Base-by-base conservation (phyloP, 2,888 invertebrate genomes). In the Brachynemurus nebulosus region DNA sequence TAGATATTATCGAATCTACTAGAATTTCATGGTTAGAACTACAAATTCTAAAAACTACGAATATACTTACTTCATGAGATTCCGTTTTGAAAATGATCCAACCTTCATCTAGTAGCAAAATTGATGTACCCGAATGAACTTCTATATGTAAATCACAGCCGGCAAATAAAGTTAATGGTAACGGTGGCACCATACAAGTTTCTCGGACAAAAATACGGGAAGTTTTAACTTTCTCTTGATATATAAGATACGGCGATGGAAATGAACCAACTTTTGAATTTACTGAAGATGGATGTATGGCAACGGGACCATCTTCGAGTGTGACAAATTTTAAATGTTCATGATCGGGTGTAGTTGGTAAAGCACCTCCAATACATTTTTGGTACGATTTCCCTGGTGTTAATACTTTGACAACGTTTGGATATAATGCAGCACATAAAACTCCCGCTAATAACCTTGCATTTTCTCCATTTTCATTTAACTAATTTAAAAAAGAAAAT, bases 351-450 rank as follows among this genome's bases (percentile, higher is more conserved):
- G 78, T 74, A 8, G 79, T 72, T 0, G 85, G 81, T 41, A 88
- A 72, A 0, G 86, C 84, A 0, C 86, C 86, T 2, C 75, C 74
- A 0, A 75, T 74, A 57, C 80, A 80, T 59, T 77, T 73, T 55
- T 79, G 73, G 60, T 77, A 86, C 0, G 79, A 78, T 57, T 84
- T 83, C 53, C 82, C 82, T 1, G 86, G 86, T 0, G 83, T 84
- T 40, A 85, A 65, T 6, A 85, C 80, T 67, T 86, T 83, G 0
- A 89, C 85, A 23, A 97, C 76, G 59, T 92, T 91, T 0, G 96
- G 96, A 64, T 95, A 96, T 16, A 91, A 68, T 1, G 95, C 92
- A 2, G 91, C 92, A 59, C 89, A 88, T 35, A 97, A 68, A 19
- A 93, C 79, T 1, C 92, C 91, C 41, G 82, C 74, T 16, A 88